phyloP scores from a whole-genome alignment of 2,888 invertebrate species.

The Drosophila longiperda region DNA sequence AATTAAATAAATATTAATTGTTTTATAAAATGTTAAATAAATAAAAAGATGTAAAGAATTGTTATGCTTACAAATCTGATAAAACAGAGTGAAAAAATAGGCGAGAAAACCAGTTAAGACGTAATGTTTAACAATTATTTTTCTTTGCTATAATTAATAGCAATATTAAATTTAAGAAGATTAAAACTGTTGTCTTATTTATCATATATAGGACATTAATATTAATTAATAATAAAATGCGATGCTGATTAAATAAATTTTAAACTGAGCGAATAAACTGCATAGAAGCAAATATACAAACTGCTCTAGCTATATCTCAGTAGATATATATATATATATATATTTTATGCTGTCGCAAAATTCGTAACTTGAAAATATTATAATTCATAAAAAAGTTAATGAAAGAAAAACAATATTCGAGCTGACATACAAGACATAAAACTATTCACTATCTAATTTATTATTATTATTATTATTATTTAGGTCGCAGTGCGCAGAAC shows the following conservation, averaged over 20 bases:
- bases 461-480: no score
- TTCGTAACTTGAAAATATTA: background rate
- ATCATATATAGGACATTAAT: background rate
- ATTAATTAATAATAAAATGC: no score
- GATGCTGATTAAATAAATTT: no score
- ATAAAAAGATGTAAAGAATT: no score
- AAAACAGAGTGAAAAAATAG: no score
- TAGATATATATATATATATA: background rate
- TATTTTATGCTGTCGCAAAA: background rate
- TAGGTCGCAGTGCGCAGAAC: no score
- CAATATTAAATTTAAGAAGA: no score
- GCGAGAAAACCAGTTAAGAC: no score
- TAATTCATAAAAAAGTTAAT: background rate
- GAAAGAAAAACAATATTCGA: background rate
- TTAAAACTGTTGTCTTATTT: background rate
- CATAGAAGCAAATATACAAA: background rate
- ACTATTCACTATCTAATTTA: background rate
- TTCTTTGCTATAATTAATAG: no score
- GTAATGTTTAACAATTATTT: no score
- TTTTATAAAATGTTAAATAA: background rate
- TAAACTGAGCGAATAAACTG: background rate
- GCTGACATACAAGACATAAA: background rate
- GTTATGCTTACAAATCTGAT: no score
- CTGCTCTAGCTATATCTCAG: background rate
- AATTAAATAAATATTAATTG: background rate